Percentiles rank a stretch among this genome's conserved stretches.
phyloP scores from a whole-genome alignment of 2,113 vertebrate genomes.

The Engraulis encrasicolus region DNA sequence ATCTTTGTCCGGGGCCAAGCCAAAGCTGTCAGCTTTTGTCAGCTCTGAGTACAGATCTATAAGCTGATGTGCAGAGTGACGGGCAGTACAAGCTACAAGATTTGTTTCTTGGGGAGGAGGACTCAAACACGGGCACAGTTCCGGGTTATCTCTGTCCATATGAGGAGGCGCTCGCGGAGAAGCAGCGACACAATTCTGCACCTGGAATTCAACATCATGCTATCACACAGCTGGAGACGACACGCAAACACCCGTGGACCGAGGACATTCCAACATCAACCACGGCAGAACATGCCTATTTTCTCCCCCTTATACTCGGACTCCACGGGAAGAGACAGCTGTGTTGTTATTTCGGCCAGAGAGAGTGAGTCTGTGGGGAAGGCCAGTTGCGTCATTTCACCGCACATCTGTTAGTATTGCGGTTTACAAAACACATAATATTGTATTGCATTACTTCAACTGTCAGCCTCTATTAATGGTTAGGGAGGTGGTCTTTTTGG shows the following conservation, averaged over 20 bases:
- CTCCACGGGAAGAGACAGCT: not conserved
- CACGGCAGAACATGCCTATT: not conserved
- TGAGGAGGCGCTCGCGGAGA: not conserved
- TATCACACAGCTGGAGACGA: not conserved
- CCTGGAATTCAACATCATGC: not conserved
- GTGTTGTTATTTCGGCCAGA: not conserved
- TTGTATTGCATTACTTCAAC: no score
- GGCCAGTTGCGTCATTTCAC: not conserved
- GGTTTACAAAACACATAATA: no score
- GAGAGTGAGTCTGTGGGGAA: not conserved
- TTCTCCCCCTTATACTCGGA: not conserved
- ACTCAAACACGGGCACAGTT: no score
- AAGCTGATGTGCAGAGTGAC: no score
- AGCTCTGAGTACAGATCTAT: no score
- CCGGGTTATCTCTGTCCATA: not conserved
- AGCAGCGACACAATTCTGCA: not conserved
- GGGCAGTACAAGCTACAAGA: no score
- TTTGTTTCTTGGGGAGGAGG: no score
- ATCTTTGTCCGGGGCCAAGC: no score
- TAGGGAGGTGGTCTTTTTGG: no score
- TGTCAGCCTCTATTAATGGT: no score
- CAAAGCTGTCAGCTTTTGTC: no score
- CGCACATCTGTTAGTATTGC: not conserved
- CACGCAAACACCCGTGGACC: not conserved
- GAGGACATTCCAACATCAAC: not conserved